Percentiles rank a stretch among this genome's conserved stretches.
phyloP scores from a whole-genome alignment of 2,888 invertebrate genomes.

The Crossocerus cetratus region DNA sequence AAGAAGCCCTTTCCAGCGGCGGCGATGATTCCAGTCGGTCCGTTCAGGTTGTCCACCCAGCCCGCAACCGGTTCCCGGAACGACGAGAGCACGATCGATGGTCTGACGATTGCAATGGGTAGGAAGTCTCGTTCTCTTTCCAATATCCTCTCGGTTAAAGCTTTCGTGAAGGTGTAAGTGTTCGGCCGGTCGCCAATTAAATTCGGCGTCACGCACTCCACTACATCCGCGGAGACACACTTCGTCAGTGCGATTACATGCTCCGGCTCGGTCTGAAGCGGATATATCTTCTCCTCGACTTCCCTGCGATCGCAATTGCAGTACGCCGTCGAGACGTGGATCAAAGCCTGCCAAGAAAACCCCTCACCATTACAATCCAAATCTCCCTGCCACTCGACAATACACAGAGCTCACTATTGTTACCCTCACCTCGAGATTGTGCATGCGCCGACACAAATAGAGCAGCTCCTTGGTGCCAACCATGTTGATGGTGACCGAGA shows the following conservation, averaged over 20 bases:
- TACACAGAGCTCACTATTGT: neutral
- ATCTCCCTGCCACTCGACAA: neutral
- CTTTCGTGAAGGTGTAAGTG: slow-evolving; percentile 87
- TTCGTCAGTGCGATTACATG: slow-evolving; percentile 78
- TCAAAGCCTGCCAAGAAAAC: slow-evolving; percentile 77
- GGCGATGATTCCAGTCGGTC: slow-evolving; percentile 78
- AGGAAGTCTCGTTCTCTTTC: slow-evolving; percentile 80
- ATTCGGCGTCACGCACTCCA: slow-evolving; percentile 76
- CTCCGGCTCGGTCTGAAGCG: slow-evolving; percentile 78
- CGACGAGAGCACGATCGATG: slow-evolving; percentile 78
- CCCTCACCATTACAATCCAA: neutral
- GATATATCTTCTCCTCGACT: slow-evolving; percentile 81
- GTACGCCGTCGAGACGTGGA: slow-evolving; percentile 86
- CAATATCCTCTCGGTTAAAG: slow-evolving; percentile 83
- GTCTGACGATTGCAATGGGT: slow-evolving; percentile 84
- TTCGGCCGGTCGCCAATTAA: slow-evolving; percentile 81
- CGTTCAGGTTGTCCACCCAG: slow-evolving; percentile 77
- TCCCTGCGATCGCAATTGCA: slow-evolving; percentile 83
- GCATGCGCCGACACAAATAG: slow-evolving; percentile 84
- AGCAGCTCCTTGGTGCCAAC: slow-evolving; percentile 85
- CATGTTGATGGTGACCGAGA: slow-evolving; percentile 87
- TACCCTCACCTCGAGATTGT: slow-evolving; percentile 81
- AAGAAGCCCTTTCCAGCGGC: slow-evolving; percentile 81
- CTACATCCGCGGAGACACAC: slow-evolving; percentile 76
- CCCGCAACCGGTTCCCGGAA: slow-evolving; percentile 76